Base-by-base conservation (phyloP, 2,888 invertebrate species). In the Myathropa florea region DNA sequence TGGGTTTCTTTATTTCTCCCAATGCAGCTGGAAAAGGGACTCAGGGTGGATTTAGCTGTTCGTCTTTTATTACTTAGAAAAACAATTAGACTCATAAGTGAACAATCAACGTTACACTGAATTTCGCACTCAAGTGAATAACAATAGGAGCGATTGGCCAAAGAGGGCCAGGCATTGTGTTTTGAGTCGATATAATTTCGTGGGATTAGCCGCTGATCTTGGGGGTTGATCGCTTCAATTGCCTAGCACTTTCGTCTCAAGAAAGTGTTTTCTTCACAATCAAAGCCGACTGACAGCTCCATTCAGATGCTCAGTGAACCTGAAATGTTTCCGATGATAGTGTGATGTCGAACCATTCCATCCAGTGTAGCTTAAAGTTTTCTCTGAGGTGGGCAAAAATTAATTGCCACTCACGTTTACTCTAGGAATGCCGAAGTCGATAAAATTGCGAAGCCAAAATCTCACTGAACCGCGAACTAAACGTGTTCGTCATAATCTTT, bases 1-100 rank as follows among this genome's bases (percentile, higher is more conserved):
- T 86, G 78, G 75, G 79, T 86, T 68, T 83, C 86, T 86, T 78
- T 86, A 86, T 86, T 83, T 75, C 53, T 65, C 75, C 78, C 83
- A 83, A 86, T 79, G 75, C 86, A 86, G 75, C 86, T 86, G 86
- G 75, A 79, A 86, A 79, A 57, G 55, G 63, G 72, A 28, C 30
- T 33, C 39, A 24, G 68, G 81, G 81, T 72, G 76, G 63, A 85
- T 46, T 70, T 85, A 60, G 77, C 68, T 82, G 57, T 23, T 67
- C 53, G 76, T 81, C 60, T 76, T 82, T 81, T 77, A 26, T 73
- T 85, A 70, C 39, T 30, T 73, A 39, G 33, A 39, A 85, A 82
- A 85, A 82, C 72, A 85, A 73, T 73, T 80, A 76, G 64, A n/a
- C 10, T 12, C 39, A 70, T 26, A 67, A 65, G 36, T 76, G 63